Percentiles rank a stretch among this genome's conserved stretches.
Evolutionary conservation across 2,888 invertebrate species (phyloP).

Genomic region (Melinaea menophilus): DNA sequence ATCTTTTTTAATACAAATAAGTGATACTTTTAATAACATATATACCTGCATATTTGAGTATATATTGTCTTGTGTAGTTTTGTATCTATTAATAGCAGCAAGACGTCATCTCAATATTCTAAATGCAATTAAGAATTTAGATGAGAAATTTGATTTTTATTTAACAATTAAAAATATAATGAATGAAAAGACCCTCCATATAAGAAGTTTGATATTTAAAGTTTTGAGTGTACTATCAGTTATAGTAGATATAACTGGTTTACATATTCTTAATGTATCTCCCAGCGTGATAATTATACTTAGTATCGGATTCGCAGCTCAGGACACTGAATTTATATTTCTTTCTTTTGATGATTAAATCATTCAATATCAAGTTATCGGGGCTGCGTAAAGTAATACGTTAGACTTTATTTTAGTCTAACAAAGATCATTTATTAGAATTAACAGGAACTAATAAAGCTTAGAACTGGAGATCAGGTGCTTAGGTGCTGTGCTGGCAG

Average conservation of each 20-base stretch:
- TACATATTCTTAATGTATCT: conserved; percentile 32
- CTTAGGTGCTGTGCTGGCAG: no score
- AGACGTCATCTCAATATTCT: conserved; percentile 31
- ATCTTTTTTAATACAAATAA: conserved; percentile 25
- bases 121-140: conserved; percentile 33
- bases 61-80: conserved; percentile 37
- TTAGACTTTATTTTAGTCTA: no score
- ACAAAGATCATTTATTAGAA: no score
- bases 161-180: conserved; percentile 7
- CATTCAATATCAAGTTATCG: no score
- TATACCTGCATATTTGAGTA: conserved; percentile 35
- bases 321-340: conserved; percentile 53
- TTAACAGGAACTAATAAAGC: no score
- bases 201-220: conserved; percentile 27
- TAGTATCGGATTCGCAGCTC: conserved; percentile 37
- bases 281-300: conserved; percentile 28
- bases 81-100: conserved; percentile 35
- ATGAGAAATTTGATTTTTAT: conserved; percentile 43
- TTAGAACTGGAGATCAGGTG: no score
- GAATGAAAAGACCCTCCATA: conserved; percentile 37
- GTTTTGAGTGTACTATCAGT: conserved; percentile 34
- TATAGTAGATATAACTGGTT: conserved; percentile 43
- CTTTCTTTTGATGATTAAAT: conserved; percentile 33
- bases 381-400: no score
- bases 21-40: not conserved